A percentile compares a stretch with the other conserved stretches of the same genome.
Evolutionary conservation across 2,888 invertebrate species (phyloP).

Genomic region (Caenorhabditis doughertyi): DNA sequence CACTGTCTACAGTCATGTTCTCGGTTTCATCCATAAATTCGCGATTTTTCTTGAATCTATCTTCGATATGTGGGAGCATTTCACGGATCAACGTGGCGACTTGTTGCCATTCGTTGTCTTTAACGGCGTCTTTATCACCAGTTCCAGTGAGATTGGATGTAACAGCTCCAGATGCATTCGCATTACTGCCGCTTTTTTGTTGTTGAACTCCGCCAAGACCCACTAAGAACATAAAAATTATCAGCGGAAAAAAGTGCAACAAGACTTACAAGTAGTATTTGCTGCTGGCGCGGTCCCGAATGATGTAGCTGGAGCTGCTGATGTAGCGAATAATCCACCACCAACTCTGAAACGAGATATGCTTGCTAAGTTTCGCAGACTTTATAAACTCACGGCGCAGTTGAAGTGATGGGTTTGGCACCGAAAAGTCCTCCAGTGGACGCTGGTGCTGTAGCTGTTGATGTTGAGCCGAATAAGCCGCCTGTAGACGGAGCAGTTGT

Average conservation of each 20-base stretch:
- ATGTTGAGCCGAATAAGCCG: neutral
- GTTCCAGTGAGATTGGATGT: conserved; percentile 2
- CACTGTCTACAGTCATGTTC: conserved; percentile 38
- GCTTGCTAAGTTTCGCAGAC: too few relatives aligned
- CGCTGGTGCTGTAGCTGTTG: neutral
- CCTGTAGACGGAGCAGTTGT: neutral
- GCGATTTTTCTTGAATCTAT: conserved; percentile 53
- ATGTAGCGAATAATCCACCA: conserved; percentile 38
- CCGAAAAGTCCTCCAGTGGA: conserved; percentile 26
- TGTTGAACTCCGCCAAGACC: conserved; percentile 64
- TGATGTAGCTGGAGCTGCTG: conserved; percentile 1
- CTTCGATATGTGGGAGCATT: conserved; percentile 54
- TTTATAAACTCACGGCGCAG: conserved; percentile 26
- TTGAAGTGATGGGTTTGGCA: neutral
- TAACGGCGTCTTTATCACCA: conserved; percentile 49
- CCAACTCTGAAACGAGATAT: conserved; percentile 6
- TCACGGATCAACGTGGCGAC: conserved; percentile 47
- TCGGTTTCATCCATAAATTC: conserved; percentile 61
- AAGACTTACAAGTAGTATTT: neutral
- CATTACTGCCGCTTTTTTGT: neutral
- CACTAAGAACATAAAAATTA: conserved; percentile 28
- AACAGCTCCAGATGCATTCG: conserved; percentile 20
- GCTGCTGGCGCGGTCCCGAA: conserved; percentile 42
- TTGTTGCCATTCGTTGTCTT: conserved; percentile 53
- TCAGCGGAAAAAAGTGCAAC: too few relatives aligned